phyloP scores from a whole-genome alignment of 2,888 invertebrate species.

The Scaptodrosophila latifasciaeformis region DNA sequence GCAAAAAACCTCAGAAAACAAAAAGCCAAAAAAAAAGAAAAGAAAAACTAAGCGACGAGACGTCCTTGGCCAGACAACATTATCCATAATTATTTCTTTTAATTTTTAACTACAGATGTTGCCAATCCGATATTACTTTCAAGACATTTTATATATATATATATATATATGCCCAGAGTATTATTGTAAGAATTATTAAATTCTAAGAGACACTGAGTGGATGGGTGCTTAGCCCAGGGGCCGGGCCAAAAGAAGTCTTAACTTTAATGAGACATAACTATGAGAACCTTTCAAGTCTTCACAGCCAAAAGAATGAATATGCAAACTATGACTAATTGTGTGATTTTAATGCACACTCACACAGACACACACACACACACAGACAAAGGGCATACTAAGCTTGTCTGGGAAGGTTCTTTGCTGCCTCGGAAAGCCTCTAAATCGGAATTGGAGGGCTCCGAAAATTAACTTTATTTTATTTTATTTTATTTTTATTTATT shows the following conservation, averaged over 20 bases:
- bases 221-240: background rate
- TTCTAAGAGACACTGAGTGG: background rate
- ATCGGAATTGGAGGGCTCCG: too few species aligned
- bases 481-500: too few species aligned
- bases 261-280: slow-evolving; percentile 47
- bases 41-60: slow-evolving; percentile 49
- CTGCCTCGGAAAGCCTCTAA: too few species aligned
- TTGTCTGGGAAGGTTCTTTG: too few species aligned
- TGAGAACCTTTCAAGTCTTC: too few species aligned
- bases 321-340: too few species aligned
- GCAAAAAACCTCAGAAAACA: slow-evolving; percentile 46
- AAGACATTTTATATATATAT: slow-evolving; percentile 13
- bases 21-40: too few species aligned
- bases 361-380: too few species aligned
- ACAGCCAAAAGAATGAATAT: too few species aligned
- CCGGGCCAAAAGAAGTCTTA: slow-evolving; percentile 10
- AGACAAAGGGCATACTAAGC: too few species aligned
- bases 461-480: too few species aligned
- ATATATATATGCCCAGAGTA: background rate
- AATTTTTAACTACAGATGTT: slow-evolving; percentile 42
- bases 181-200: background rate
- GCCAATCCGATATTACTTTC: slow-evolving; percentile 6
- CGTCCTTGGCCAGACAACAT: slow-evolving; percentile 57
- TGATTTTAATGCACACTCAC: too few species aligned
- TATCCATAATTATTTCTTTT: slow-evolving; percentile 61